These are phyloP conservation scores for Falco novaeseelandiae DNA, from an alignment of 2,797 vertebrate genomes.

Conservation along the genomic window DNA sequence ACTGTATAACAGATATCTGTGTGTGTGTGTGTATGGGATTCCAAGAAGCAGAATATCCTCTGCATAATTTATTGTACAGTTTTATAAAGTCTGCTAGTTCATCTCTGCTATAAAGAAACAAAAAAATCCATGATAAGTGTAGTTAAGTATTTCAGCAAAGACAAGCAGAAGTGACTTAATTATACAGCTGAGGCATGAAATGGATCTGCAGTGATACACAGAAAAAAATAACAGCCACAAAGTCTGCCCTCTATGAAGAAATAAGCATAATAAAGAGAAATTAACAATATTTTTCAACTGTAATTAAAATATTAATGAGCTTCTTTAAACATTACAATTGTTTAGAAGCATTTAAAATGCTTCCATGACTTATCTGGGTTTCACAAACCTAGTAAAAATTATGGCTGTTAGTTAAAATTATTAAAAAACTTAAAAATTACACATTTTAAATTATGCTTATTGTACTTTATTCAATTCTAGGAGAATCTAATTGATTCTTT, in stretches of 20 bases:
- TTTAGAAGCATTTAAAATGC: conserved; percentile 25
- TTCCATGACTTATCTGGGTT: conserved; percentile 26
- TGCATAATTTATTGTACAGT: neutral
- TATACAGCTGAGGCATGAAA: neutral
- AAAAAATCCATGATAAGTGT: neutral
- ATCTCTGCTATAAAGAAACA: neutral
- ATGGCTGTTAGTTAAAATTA: conserved; percentile 40
- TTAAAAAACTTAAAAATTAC: neutral
- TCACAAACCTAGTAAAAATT: conserved; percentile 46
- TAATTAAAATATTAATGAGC: conserved; percentile 56
- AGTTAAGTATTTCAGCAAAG: neutral
- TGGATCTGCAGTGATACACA: neutral
- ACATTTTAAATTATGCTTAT: conserved; percentile 51
- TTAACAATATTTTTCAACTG: conserved; percentile 34
- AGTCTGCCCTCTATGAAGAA: neutral
- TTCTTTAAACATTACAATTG: conserved; percentile 23
- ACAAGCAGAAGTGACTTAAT: neutral
- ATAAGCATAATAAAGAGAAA: neutral
- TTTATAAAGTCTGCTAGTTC: neutral
- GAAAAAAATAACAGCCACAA: neutral
- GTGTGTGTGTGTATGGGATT: neutral
- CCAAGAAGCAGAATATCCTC: neutral
- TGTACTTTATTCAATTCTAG: conserved; percentile 25
- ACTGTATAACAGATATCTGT: neutral
- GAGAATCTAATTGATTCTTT: conserved; percentile 59